These are phyloP conservation scores for Drosophila tristis DNA, from an alignment of 1,140 invertebrate species.

Conservation along the genomic window DNA sequence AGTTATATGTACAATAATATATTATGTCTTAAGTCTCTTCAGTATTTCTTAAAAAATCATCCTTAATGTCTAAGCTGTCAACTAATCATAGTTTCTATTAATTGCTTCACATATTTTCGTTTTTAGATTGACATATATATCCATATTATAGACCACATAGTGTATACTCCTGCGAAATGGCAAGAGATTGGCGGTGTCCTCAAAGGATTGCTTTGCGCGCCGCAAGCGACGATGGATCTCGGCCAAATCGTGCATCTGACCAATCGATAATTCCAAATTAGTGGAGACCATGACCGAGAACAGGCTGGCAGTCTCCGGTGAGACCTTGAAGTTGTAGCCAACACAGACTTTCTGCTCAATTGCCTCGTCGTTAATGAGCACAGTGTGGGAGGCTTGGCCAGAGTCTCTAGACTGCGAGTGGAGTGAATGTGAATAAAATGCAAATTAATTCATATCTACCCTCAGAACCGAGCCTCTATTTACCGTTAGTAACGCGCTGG, in stretches of 20 bases:
- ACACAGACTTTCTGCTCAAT: not conserved
- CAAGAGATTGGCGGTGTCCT: slow-evolving; percentile 7
- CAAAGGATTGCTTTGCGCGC: slow-evolving; percentile 30
- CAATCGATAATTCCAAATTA: slow-evolving; percentile 19
- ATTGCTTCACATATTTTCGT: slow-evolving; percentile 7
- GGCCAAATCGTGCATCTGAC: not conserved
- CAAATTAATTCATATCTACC: not conserved
- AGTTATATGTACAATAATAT: no score
- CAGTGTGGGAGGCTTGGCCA: slow-evolving; percentile 14
- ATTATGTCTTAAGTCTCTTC: no score
- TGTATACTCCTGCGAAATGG: slow-evolving; percentile 19
- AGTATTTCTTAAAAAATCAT: not conserved
- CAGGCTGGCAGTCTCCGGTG: slow-evolving; percentile 6
- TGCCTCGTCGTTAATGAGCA: slow-evolving; percentile 8
- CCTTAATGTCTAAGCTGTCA: not conserved
- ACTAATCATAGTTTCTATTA: not conserved
- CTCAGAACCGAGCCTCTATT: no score
- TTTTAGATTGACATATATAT: slow-evolving; percentile 18
- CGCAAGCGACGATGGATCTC: slow-evolving; percentile 26
- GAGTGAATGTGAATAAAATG: not conserved
- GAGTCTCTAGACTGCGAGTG: not conserved
- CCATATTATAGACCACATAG: not conserved
- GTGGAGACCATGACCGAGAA: slow-evolving; percentile 29
- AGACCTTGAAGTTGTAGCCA: slow-evolving; percentile 5
- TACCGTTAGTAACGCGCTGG: not conserved